These are phyloP conservation scores for Pseudomyrmex pallidus DNA, from an alignment of 1,140 invertebrate species.

Conservation along the genomic window DNA sequence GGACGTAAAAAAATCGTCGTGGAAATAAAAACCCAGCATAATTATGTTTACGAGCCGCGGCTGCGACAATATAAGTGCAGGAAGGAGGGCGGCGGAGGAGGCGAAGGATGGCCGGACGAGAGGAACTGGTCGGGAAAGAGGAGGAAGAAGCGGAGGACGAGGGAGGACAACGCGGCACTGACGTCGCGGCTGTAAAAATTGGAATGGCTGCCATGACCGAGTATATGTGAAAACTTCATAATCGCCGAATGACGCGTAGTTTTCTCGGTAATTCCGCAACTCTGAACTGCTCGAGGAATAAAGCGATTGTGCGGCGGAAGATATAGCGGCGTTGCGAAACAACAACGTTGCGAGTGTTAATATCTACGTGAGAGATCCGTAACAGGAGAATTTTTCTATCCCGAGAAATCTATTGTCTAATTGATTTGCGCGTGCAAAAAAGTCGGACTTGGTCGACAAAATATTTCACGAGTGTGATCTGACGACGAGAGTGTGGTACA, in stretches of 20 bases:
- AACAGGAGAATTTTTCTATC: background rate
- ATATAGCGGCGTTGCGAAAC: background rate
- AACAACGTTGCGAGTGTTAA: background rate
- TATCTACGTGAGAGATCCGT: background rate
- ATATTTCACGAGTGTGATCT: background rate
- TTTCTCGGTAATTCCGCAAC: conserved; percentile 25
- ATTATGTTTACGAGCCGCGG: conserved; percentile 74
- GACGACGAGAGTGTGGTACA: background rate
- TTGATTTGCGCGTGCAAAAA: background rate
- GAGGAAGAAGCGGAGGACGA: conserved; percentile 1
- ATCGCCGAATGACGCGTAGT: conserved; percentile 25
- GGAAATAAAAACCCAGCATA: conserved; percentile 72
- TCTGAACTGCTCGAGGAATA: background rate
- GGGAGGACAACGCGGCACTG: background rate
- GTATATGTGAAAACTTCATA: conserved; percentile 46
- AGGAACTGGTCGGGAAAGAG: conserved; percentile 6
- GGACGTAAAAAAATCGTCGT: conserved; percentile 60
- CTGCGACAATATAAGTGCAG: conserved; percentile 73
- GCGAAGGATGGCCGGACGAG: conserved; percentile 45
- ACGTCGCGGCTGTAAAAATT: conserved; percentile 52
- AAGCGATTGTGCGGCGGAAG: background rate
- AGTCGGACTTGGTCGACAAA: background rate
- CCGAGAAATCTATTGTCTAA: background rate
- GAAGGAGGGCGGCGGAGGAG: conserved; percentile 47
- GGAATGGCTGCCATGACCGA: conserved; percentile 17